These are phyloP conservation scores for Microtus pennsylvanicus DNA, from an alignment of 2,113 vertebrate genomes.

Conservation along the genomic window DNA sequence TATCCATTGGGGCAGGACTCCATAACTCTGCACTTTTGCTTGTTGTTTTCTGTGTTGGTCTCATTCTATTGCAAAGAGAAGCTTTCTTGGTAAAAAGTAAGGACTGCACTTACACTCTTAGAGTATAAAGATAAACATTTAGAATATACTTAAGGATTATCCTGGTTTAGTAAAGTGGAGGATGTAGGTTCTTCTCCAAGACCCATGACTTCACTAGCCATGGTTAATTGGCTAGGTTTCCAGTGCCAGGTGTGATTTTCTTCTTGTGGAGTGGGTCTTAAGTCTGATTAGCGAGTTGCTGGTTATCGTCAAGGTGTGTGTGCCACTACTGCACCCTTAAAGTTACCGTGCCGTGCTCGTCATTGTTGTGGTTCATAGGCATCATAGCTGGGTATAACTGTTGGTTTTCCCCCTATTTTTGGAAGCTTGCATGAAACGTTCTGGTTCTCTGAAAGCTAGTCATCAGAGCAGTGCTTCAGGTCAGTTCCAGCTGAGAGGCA, in stretches of 20 bases:
- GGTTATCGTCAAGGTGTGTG: background rate
- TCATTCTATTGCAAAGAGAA: background rate
- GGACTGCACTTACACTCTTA: background rate
- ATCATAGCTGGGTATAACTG: background rate
- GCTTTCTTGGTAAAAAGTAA: background rate
- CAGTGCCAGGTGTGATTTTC: background rate
- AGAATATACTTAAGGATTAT: too few species aligned
- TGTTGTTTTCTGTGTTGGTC: background rate
- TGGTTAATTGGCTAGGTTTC: background rate
- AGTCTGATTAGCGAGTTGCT: background rate
- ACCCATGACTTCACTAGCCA: background rate
- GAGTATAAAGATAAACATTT: background rate
- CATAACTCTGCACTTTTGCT: background rate
- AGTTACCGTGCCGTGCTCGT: background rate
- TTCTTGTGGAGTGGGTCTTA: background rate
- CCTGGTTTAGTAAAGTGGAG: background rate
- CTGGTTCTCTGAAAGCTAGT: background rate
- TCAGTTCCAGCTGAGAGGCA: background rate
- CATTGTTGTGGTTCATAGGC: background rate
- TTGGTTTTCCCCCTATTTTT: background rate
- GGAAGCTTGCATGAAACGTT: background rate
- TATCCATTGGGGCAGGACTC: background rate
- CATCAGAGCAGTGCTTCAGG: background rate
- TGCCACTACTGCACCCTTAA: background rate
- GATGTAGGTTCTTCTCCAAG: background rate